phyloP scores from a whole-genome alignment of 2,888 invertebrate species.

The Acronicta alni region DNA sequence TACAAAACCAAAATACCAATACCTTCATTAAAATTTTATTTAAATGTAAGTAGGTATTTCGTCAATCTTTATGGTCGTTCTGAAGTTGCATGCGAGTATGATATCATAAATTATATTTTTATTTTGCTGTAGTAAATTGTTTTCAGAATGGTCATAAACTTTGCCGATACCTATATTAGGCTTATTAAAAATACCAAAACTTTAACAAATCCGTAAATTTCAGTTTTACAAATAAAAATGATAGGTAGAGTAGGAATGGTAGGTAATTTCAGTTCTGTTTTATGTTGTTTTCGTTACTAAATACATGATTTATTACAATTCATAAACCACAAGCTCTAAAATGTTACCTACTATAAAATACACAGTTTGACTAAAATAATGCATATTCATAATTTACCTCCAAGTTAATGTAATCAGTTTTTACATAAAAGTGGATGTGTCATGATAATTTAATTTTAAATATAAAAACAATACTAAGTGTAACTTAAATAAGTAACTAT shows the following conservation, averaged over 20 bases:
- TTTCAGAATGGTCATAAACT: background rate
- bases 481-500: constrained; percentile 53
- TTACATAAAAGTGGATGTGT: constrained; percentile 44
- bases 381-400: constrained; percentile 39
- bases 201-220: constrained; percentile 52
- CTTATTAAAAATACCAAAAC: constrained; percentile 51
- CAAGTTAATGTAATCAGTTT: constrained; percentile 27
- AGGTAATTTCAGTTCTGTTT: constrained; percentile 46
- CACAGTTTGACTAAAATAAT: constrained; percentile 47
- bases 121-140: too few relatives aligned
- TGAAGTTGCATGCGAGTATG: too few relatives aligned
- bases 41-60: constrained; percentile 47
- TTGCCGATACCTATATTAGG: constrained; percentile 23
- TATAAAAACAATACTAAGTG: constrained; percentile 51
- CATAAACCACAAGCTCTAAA: constrained; percentile 52
- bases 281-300: constrained; percentile 36
- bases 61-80: background rate
- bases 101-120: too few relatives aligned
- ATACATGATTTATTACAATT: constrained; percentile 54
- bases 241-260: too few relatives aligned
- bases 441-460: constrained; percentile 49
- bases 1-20: constrained; percentile 26
- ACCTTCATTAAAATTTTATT: constrained; percentile 51
- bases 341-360: constrained; percentile 45
- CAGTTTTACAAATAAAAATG: constrained; percentile 41